Base-by-base conservation (phyloP, 2,888 invertebrate species). In the Pristionchus japonicus region DNA sequence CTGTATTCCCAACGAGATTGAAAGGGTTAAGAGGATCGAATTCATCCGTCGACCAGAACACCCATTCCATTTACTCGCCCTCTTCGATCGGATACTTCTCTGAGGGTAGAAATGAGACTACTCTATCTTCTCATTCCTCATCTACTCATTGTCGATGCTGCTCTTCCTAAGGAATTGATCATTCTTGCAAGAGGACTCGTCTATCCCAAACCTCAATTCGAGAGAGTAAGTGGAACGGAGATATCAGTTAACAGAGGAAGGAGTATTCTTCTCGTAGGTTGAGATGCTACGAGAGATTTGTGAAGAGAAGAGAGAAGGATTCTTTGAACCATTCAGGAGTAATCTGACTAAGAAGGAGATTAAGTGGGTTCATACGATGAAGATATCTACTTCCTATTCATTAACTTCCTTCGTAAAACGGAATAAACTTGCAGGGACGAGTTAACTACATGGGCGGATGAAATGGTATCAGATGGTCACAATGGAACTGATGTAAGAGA, bases 121-220 rank as follows among this genome's bases (percentile, higher is more conserved):
- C 37, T 70, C 37, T 37, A 47, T 34, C 40, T 49, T 52, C 83
- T 83, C 57, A 49, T 83, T 83, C 37, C 37, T 52, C 40, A 40
- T 40, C 37, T 83, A 13, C 17, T 52, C 20, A n/a, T 37, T 20
- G 7, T 83, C 49, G 23, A 31, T 49, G 31, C 49, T 9, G 52
- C 83, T 31, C 57, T 83, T 52, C 83, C 83, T 3, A 49, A 31
- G 37, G 83, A 83, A 52, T 34, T 83, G 31, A 37, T 83, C 23
- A 31, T 83, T 83, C 83, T 83, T 17, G 13, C 83, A 57, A 13
- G 83, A 34, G 83, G 83, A 52, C 83, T 83, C 23, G 83, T 83
- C 57, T 83, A 52, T 52, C 83, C 83, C 17, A 83, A 83, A 57
- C 83, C 83, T 34, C 40, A 34, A 49, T 83, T 52, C 27, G 83